Evolutionary conservation across 2,888 invertebrate species (phyloP).

Genomic region (Acanthosepion lycidas): DNA sequence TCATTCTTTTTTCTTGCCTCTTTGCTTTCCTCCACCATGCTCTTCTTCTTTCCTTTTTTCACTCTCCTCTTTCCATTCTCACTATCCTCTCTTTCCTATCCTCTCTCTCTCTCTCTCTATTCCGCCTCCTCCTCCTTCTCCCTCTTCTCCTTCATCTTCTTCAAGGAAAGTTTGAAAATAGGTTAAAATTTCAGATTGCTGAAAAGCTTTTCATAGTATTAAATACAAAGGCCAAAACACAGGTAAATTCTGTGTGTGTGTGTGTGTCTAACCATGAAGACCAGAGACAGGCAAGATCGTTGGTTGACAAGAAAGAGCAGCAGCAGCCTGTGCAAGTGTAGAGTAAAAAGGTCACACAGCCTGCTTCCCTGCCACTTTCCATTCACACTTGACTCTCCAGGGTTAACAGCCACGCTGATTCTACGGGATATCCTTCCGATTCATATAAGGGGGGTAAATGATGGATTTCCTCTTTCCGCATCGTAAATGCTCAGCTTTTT

Average conservation of each 20-base stretch:
- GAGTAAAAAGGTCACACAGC: not conserved
- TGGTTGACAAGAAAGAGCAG: not conserved
- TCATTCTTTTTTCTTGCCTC: no score
- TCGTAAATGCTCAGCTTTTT: not conserved
- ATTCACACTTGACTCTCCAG: not conserved
- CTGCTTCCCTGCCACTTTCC: not conserved
- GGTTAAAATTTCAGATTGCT: no score
- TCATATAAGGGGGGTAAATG: not conserved
- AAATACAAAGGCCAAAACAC: no score
- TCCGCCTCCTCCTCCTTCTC: no score
- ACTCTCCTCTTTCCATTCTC: no score
- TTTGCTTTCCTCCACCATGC: no score
- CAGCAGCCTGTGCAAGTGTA: not conserved
- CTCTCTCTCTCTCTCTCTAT: no score
- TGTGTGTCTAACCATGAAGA: not conserved
- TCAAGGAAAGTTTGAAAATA: no score
- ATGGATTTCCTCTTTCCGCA: constrained; percentile 33
- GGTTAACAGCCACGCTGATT: not conserved
- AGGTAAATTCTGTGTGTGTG: not conserved
- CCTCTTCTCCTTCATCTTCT: no score
- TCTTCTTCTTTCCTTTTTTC: no score
- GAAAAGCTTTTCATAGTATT: no score
- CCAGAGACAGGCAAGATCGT: not conserved
- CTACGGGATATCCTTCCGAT: constrained; percentile 9
- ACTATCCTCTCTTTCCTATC: no score